Conservation (phyloP, 2,888 invertebrate genomes). For the Lasioglossum villosulum region DNA sequence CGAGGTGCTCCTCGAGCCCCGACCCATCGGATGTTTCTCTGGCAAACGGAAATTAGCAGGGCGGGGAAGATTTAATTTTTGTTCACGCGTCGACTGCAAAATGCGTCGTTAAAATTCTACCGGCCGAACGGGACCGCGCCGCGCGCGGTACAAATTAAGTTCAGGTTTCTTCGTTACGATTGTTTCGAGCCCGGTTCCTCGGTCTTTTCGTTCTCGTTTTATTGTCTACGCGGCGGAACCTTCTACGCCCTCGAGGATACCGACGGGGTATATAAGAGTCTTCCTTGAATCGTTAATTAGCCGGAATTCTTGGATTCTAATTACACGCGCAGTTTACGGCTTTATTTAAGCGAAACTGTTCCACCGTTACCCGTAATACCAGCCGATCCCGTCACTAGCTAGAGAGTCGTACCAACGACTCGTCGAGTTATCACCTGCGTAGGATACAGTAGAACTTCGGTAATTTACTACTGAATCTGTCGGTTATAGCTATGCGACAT, state of each 20-base stretch:
- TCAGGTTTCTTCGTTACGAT: slow-evolving; percentile 66
- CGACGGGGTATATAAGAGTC: slow-evolving; percentile 48
- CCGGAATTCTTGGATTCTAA: slow-evolving; percentile 67
- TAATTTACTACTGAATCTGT: not conserved
- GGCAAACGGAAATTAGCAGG: slow-evolving; percentile 8
- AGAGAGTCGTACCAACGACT: slow-evolving; percentile 10
- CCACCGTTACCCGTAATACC: slow-evolving; percentile 14
- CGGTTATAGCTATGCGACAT: not conserved
- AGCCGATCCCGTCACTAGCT: not conserved
- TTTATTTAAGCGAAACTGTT: slow-evolving; percentile 63
- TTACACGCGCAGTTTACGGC: slow-evolving; percentile 67
- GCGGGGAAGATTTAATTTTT: slow-evolving; percentile 33
- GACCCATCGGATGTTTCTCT: not conserved
- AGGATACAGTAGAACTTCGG: not conserved
- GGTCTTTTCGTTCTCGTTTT: slow-evolving; percentile 63
- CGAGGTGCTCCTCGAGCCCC: not conserved
- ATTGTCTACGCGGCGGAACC: slow-evolving; percentile 50
- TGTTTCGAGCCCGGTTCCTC: slow-evolving; percentile 55
- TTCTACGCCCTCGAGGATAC: slow-evolving; percentile 60
- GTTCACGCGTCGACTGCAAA: slow-evolving; percentile 52
- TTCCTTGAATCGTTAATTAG: slow-evolving; percentile 70
- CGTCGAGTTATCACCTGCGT: slow-evolving; percentile 15
- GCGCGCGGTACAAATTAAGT: slow-evolving; percentile 65
- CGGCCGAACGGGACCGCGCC: slow-evolving; percentile 31
- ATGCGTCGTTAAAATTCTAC: slow-evolving; percentile 57